Base-by-base conservation (phyloP, 2,797 vertebrate genomes). In the Spheniscus humboldti region DNA sequence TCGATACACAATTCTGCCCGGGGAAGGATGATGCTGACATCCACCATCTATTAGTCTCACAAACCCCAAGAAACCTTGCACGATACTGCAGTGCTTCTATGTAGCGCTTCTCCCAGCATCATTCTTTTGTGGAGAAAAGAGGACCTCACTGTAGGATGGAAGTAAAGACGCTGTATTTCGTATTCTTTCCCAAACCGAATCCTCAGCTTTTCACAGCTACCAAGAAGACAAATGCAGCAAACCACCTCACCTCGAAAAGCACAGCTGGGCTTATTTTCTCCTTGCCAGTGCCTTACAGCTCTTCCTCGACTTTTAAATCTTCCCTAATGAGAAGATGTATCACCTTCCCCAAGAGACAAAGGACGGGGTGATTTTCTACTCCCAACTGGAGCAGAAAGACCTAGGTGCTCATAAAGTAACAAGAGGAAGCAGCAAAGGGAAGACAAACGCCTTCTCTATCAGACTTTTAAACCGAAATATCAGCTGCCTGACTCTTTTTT, bases 151-250 rank as follows among this genome's bases (percentile, higher is more conserved):
- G 25, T 1, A 39, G 63, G 39, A 60, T 12, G 28, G n/a, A 56
- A 73, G 48, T 5, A 80, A 62, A 53, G 10, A 52, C 0, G 1
- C 22, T 43, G 0, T 17, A 75, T 55, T 53, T 55, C 17, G 8
- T 6, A 16, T 52, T 62, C 30, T 28, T 52, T 24, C 48, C 19
- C 60, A 69, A 20, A 52, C 6, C 1, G 1, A 75, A 57, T 11
- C 71, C 55, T 39, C 35, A 33, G 48, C 48, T 84, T 68, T 39
- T 50, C 68, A 33, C 2, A 0, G 53, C 60, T 35, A 39, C 37
- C 30, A 41, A 73, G 57, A 23, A 13, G 33, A 17, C 24, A 67
- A 48, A 25, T 0, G 3, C 39, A 39, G 79, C 48, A 47, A 73
- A 27, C 52, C 47, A 15, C 11, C 50, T 45, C 57, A 23, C 23